Evolutionary conservation across 2,113 vertebrate genomes (phyloP).

Genomic region (Sander lucioperca): DNA sequence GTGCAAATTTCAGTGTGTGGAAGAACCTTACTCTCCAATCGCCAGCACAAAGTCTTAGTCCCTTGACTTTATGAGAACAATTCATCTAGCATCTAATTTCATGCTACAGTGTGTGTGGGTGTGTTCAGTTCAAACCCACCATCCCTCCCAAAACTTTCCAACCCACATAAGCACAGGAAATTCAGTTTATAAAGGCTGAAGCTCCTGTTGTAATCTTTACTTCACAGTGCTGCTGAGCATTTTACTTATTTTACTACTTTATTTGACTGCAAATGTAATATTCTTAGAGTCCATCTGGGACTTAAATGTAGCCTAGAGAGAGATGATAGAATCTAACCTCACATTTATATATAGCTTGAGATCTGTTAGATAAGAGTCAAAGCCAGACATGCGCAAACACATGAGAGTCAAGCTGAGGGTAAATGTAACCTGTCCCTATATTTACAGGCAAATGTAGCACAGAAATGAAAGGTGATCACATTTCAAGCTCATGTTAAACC

Average conservation of each 20-base stretch:
- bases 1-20: conserved; percentile 29
- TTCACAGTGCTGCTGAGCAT: conserved; percentile 29
- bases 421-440: neutral
- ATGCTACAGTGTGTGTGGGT: conserved; percentile 53
- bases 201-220: conserved; percentile 28
- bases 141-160: conserved; percentile 31
- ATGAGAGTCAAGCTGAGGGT: neutral
- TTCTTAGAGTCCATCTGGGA: conserved; percentile 44
- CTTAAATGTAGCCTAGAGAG: conserved; percentile 27
- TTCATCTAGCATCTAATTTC: conserved; percentile 80
- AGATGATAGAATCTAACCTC: neutral
- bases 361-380: conserved; percentile 18
- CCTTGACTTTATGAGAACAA: conserved; percentile 71
- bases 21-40: conserved; percentile 42
- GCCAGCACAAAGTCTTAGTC: conserved; percentile 61
- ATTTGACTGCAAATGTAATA: conserved; percentile 54
- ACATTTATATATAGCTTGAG: conserved; percentile 8
- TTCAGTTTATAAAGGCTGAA: conserved; percentile 50
- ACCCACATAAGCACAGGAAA: conserved; percentile 42
- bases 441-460: conserved; percentile 7
- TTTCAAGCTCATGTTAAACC: conserved; percentile 26
- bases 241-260: conserved; percentile 16
- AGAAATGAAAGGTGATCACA: conserved; percentile 21
- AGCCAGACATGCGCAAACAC: neutral
- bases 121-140: conserved; percentile 7